phyloP scores from a whole-genome alignment of 2,113 vertebrate genomes.

The Chelonoidis abingdonii region DNA sequence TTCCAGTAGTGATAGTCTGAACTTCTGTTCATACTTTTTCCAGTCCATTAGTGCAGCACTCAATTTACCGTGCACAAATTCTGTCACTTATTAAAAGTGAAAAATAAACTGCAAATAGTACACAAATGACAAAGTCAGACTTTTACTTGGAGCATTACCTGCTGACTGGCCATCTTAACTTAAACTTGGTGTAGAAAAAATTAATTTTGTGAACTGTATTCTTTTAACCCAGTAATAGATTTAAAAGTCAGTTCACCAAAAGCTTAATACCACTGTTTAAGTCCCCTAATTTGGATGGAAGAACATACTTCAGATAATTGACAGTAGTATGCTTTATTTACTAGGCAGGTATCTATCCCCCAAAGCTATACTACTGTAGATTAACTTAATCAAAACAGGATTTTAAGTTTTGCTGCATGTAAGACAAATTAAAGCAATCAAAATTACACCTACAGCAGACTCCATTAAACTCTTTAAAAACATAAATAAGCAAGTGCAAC shows the following conservation, averaged over 20 bases:
- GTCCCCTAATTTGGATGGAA: not conserved
- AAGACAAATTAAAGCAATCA: slow-evolving; percentile 72
- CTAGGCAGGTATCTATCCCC: slow-evolving; percentile 33
- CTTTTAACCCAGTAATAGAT: slow-evolving; percentile 63
- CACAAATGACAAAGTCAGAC: no score
- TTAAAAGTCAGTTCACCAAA: slow-evolving; percentile 41
- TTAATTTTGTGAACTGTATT: slow-evolving; percentile 5
- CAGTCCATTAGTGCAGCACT: not conserved
- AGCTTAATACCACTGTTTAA: not conserved
- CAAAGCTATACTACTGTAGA: slow-evolving; percentile 49
- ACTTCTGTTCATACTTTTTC: not conserved
- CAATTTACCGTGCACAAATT: not conserved
- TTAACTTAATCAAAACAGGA: not conserved
- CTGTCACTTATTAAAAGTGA: no score
- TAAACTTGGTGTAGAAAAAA: not conserved
- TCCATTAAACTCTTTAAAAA: slow-evolving; percentile 72
- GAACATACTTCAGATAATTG: not conserved
- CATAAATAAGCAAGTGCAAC: slow-evolving; percentile 44
- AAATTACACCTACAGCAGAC: slow-evolving; percentile 74
- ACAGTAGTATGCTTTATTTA: not conserved
- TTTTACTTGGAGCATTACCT: no score
- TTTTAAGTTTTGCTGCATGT: slow-evolving; percentile 10
- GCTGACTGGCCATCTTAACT: not conserved
- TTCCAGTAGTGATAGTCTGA: no score
- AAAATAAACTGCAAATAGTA: no score